Conservation (phyloP, 35 echinoderm and acorn worm species). For the Apostichopus californicus region DNA sequence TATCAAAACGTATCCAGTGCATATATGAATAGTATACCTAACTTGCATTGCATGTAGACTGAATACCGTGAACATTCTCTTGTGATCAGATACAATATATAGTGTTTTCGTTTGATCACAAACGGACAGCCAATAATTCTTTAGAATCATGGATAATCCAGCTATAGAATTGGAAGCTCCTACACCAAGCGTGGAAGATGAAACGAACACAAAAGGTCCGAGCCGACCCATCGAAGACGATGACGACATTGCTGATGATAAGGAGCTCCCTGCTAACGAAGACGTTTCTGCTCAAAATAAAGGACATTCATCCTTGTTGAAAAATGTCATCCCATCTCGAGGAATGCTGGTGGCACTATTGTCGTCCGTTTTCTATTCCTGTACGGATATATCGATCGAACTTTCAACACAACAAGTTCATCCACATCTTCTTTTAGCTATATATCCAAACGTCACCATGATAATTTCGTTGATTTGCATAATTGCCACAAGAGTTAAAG, state of each 20-base stretch:
- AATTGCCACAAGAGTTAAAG: neutral
- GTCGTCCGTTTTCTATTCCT: neutral
- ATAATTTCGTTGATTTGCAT: neutral
- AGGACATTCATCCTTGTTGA: neutral
- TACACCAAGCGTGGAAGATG: neutral
- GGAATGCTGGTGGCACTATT: slow-evolving; percentile 7
- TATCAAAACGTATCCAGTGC: too few species aligned
- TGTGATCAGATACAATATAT: too few species aligned
- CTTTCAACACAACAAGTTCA: neutral
- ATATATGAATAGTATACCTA: too few species aligned
- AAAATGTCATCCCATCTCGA: neutral
- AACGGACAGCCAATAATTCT: too few species aligned
- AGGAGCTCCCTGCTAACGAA: neutral
- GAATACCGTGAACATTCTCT: too few species aligned
- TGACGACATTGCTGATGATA: neutral
- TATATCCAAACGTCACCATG: neutral
- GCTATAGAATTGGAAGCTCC: too few species aligned
- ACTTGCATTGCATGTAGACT: too few species aligned
- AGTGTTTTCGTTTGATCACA: too few species aligned
- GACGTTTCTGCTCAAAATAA: neutral
- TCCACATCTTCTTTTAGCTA: neutral
- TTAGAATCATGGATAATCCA: too few species aligned
- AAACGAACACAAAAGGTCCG: too few species aligned
- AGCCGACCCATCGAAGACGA: too few species aligned
- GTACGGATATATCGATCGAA: neutral